Evolutionary conservation across 2,113 vertebrate genomes (phyloP), one percentile per base, ranked within the genome.

Genomic region (Porphyrio hochstetteri): DNA sequence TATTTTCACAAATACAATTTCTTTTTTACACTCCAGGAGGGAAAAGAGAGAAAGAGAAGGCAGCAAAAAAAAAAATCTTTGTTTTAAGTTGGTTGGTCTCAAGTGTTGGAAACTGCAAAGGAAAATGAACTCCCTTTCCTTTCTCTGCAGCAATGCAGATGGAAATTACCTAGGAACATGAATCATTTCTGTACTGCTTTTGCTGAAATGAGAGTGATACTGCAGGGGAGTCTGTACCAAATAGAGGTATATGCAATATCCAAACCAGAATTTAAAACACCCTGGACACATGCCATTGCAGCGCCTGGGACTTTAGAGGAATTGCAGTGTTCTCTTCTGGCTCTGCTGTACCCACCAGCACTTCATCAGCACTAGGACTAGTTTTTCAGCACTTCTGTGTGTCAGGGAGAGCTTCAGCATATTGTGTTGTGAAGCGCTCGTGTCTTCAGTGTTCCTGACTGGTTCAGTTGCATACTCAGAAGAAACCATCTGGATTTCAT

Each of bases 1-100:
- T 97, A 95, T 96, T 97, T 96, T 96, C 94, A 96, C 81, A 96
- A 97, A 96, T 65, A 89, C n/a, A 60, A 74, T 94, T 91, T 96
- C 60, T 81, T 91, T 95, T 97, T 90, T 89, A 88, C 72, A 95
- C 82, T 93, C 23, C 70, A 88, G 94, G 83, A 95, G 63, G 72
- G 69, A 88, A 95, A 95, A 64, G 42, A 88, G 31, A 72, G 35
- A 56, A 89, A 48, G 20, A 85, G 36, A 83, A 85, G 19, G 48
- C 10, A 11, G 48, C 7, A 79, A 64, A 56, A 53, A 31, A 56
- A 57, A 67, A 46, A 23, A 80, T 72, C 16, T 78, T 94, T 97
- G 59, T 90, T 97, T 97, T 96, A 96, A 95, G 88, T 93, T 96
- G 64, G 16, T 92, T 93, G 33, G 53, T 97, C 86, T 94, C 86